Base-by-base conservation (phyloP, 2,797 vertebrate species). In the Hemibagrus guttatus region DNA sequence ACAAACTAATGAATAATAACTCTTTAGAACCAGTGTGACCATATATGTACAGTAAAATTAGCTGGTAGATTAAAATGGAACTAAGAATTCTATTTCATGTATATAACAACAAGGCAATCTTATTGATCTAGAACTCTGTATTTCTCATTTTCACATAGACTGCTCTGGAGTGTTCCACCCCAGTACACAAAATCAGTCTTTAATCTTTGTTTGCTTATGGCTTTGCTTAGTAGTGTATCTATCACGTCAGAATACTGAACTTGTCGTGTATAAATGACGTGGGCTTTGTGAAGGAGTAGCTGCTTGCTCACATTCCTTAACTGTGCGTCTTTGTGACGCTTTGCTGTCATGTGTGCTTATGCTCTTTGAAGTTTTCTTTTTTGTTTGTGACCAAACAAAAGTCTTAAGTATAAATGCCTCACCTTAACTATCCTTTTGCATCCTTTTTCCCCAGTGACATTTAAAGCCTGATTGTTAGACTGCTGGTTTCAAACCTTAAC, bases 221-320 rank as follows among this genome's bases (percentile, higher is more conserved):
- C 28, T 84, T 81, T 54, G 19, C 63, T 17, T n/a, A 2, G 1
- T 59, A 64, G 39, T 7, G n/a, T n/a, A 39, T 39, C 9, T 31
- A 59, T 14, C 2, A 23, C 68, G 75, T 26, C 2, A 76, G 54
- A 49, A 85, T 58, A 79, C 46, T 78, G 69, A 72, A n/a, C 68
- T 39, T 46, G 46, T 83, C 52, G 52, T 2, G 26, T 86, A 72
- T 84, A 23, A 84, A 58, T 86, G 75, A 85, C 58, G 75, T 58
- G 21, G 35, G 8, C 19, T 74, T 68, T 58, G 14, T 19, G 35
- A 35, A 79, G 16, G 21, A 52, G 58, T 56, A 63, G 75, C 28
- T 66, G 85, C 75, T 69, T 75, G 59, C 69, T 78, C 58, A 82
- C 88, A 89, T 90, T 89, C 76, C 63, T 86, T 80, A 71, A 59